Conservation (phyloP, 2,888 invertebrate species). For the Pterostichus niger region DNA sequence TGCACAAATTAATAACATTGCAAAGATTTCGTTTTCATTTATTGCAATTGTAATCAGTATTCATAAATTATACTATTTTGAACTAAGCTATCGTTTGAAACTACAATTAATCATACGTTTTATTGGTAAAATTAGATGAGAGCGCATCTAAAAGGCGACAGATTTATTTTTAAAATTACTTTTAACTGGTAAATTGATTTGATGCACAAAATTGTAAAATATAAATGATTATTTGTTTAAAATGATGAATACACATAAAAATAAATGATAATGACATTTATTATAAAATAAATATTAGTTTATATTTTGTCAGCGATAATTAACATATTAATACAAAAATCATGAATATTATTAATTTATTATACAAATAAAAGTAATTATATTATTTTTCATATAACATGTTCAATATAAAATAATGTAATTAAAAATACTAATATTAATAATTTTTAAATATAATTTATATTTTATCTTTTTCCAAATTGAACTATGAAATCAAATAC, state of each 20-base stretch:
- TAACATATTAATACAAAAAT: conserved; percentile 31
- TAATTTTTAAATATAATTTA: too few species aligned
- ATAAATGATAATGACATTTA: conserved; percentile 22
- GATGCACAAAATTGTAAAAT: background rate
- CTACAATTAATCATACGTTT: conserved; percentile 12
- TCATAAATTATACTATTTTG: background rate
- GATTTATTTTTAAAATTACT: background rate
- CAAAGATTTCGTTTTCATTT: conserved; percentile 26
- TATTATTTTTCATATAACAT: conserved; percentile 3
- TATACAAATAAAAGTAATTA: background rate
- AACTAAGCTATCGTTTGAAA: background rate
- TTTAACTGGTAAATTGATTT: background rate
- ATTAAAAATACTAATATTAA: background rate
- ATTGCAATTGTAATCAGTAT: conserved; percentile 1
- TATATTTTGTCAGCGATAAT: conserved; percentile 5
- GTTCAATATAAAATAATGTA: background rate
- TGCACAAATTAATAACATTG: conserved; percentile 18
- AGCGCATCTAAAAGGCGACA: background rate
- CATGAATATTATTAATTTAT: conserved; percentile 4
- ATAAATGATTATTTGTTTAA: background rate
- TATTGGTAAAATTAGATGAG: conserved; percentile 22
- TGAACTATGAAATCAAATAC: too few species aligned
- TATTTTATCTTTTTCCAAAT: too few species aligned
- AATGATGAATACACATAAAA: conserved; percentile 7
- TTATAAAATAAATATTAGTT: conserved; percentile 34